These are phyloP conservation scores for Clarias platycephalus DNA, from an alignment of 2,797 vertebrate species.

Conservation along the genomic window DNA sequence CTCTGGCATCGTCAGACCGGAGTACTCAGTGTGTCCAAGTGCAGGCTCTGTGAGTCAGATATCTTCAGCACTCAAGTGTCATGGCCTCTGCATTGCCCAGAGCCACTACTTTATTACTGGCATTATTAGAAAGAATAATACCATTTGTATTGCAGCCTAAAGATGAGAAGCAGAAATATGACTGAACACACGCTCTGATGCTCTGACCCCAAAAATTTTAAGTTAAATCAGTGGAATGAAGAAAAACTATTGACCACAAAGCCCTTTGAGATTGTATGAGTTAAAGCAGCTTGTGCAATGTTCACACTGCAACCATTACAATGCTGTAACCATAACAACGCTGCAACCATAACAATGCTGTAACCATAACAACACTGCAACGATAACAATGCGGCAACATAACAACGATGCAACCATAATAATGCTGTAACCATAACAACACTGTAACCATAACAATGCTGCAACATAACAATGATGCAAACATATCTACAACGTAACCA, in stretches of 20 bases:
- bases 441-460: background rate
- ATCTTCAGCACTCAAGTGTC: background rate
- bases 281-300: background rate
- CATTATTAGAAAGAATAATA: background rate
- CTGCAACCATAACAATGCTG: background rate
- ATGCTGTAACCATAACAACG: background rate
- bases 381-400: background rate
- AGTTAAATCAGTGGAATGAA: background rate
- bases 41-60: background rate
- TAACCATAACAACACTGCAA: background rate
- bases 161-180: background rate
- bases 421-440: background rate
- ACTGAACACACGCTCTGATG: background rate
- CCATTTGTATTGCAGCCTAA: background rate
- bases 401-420: background rate
- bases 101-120: background rate
- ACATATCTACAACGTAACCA: too few relatives aligned
- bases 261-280: background rate
- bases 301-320: background rate
- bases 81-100: background rate
- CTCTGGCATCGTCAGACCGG: slow-evolving; percentile 8
- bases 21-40: slow-evolving; percentile 3
- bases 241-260: background rate
- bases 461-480: background rate
- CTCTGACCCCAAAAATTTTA: background rate